phyloP scores from a whole-genome alignment of 2,888 invertebrate species.

The Selenia dentaria region DNA sequence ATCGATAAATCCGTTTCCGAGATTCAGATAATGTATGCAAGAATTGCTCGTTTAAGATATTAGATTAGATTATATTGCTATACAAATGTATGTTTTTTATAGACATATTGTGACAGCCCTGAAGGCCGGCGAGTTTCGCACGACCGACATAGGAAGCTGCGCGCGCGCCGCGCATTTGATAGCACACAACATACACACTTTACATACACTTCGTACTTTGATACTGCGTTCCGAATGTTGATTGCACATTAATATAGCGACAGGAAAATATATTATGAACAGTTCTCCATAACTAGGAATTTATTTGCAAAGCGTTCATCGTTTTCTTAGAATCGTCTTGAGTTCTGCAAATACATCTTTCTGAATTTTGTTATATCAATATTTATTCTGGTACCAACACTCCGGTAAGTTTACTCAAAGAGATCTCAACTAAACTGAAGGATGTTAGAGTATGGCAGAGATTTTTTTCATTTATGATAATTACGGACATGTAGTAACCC shows the following conservation, averaged over 20 bases:
- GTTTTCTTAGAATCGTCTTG: neutral
- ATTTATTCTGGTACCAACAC: neutral
- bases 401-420: no score
- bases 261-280: constrained; percentile 7
- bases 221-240: constrained; percentile 17
- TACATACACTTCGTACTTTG: constrained; percentile 6
- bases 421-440: no score
- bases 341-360: neutral
- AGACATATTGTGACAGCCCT: constrained; percentile 33
- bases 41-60: no score
- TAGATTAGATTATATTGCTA: no score
- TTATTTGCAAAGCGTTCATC: neutral
- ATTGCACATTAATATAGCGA: constrained; percentile 7
- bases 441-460: no score
- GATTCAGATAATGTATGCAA: no score
- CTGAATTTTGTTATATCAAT: neutral
- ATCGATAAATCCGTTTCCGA: no score
- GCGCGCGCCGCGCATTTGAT: constrained; percentile 45
- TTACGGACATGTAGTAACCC: no score
- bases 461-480: no score
- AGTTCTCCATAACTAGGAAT: neutral
- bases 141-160: constrained; percentile 38
- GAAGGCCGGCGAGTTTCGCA: constrained; percentile 19
- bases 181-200: constrained; percentile 10
- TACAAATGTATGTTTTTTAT: no score